Evolutionary conservation across 2,888 invertebrate genomes (phyloP).

Genomic region (Teleiodes luculella): DNA sequence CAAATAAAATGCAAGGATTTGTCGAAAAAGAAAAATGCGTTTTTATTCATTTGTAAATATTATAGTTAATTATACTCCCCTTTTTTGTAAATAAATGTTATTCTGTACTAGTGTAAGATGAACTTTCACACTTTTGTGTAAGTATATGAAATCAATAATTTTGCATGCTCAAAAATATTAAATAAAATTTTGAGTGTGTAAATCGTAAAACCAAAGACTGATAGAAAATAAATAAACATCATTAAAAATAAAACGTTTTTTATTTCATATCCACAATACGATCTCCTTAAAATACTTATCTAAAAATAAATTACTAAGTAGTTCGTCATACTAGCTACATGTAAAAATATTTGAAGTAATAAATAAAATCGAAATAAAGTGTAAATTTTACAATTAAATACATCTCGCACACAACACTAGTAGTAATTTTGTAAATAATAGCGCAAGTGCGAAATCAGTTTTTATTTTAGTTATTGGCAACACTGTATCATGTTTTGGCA

Average conservation of each 20-base stretch:
- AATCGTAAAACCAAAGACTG: background rate
- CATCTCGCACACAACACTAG: no score
- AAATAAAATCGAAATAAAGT: no score
- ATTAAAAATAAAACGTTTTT: background rate
- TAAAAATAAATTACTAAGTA: background rate
- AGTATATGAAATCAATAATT: background rate
- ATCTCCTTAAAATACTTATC: background rate
- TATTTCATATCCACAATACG: background rate
- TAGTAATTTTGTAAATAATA: no score
- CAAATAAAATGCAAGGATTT: slow-evolving; percentile 19
- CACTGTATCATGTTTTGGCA: no score
- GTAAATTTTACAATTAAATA: no score
- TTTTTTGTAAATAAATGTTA: background rate
- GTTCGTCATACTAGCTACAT: background rate
- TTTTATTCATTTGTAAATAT: slow-evolving; percentile 17
- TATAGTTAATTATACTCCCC: slow-evolving; percentile 16
- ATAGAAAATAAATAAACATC: slow-evolving; percentile 25
- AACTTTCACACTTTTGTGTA: background rate
- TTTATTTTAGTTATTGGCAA: no score
- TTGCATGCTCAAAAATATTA: background rate
- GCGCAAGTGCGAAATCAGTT: no score
- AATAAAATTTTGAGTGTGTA: background rate
- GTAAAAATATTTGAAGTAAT: no score
- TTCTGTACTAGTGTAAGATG: background rate
- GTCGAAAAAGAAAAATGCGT: slow-evolving; percentile 14